Evolutionary conservation across 2,888 invertebrate genomes (phyloP).

Genomic region (Lasioglossum zephyrum): DNA sequence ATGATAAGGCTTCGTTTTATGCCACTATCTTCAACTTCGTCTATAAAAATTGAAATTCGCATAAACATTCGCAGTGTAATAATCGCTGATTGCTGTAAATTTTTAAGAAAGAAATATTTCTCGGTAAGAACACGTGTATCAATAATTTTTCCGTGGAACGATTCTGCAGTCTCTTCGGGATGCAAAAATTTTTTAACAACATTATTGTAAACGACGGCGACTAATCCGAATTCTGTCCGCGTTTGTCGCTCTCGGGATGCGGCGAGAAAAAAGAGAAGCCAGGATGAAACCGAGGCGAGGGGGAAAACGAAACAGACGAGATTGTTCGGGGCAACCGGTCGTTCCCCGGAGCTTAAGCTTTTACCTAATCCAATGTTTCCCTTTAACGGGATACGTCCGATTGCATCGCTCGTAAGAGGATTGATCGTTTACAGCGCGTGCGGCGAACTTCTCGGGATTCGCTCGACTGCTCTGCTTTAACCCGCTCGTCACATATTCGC

Average conservation of each 20-base stretch:
- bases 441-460: neutral
- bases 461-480: conserved; percentile 1
- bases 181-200: no score
- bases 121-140: no score
- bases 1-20: no score
- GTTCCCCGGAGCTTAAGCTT: neutral
- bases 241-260: neutral
- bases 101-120: no score
- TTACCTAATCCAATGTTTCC: conserved; percentile 4
- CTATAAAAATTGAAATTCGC: no score
- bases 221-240: neutral
- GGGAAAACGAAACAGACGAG: conserved; percentile 24
- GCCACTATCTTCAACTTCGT: no score
- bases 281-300: neutral
- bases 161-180: no score
- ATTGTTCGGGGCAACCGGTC: neutral
- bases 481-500: neutral
- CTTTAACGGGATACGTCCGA: neutral
- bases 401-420: conserved; percentile 10
- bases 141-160: no score
- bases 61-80: no score
- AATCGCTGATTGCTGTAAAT: no score
- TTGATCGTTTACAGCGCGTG: conserved; percentile 7
- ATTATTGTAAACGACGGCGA: neutral
- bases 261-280: neutral